Evolutionary conservation across 2,113 vertebrate species (phyloP).

Genomic region (Lepus timidus): DNA sequence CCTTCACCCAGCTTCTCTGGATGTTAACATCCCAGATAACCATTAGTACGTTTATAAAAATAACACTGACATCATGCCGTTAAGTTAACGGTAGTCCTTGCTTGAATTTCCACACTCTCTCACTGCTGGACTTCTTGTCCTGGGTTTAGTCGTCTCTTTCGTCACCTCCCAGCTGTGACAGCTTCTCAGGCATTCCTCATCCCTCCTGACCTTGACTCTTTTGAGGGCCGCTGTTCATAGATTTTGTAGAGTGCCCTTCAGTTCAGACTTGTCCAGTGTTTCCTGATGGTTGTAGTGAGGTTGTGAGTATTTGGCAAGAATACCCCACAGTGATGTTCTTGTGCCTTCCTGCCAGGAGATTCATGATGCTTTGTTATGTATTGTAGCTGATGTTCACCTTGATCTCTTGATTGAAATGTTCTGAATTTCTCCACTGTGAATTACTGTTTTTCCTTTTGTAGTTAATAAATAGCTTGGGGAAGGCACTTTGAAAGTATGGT

Average conservation of each 20-base stretch:
- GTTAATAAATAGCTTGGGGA: background rate
- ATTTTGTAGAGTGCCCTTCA: background rate
- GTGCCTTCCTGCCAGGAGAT: background rate
- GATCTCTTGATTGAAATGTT: background rate
- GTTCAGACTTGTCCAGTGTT: background rate
- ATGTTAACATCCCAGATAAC: background rate
- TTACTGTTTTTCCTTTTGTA: background rate
- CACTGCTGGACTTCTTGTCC: no score
- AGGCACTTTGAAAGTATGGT: background rate
- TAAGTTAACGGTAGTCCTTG: background rate
- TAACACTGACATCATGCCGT: background rate
- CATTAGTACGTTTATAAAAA: background rate
- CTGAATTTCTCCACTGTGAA: background rate
- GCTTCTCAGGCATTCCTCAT: background rate
- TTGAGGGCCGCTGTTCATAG: background rate
- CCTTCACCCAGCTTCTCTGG: background rate
- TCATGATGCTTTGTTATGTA: background rate
- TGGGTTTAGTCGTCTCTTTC: background rate
- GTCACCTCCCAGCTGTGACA: background rate
- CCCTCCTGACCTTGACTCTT: background rate
- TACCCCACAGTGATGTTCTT: background rate
- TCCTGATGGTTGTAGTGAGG: background rate
- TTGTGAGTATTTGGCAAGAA: background rate
- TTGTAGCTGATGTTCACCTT: background rate
- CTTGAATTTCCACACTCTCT: background rate